phyloP scores from a whole-genome alignment of 2,797 vertebrate species.

The Crenuchus spilurus region DNA sequence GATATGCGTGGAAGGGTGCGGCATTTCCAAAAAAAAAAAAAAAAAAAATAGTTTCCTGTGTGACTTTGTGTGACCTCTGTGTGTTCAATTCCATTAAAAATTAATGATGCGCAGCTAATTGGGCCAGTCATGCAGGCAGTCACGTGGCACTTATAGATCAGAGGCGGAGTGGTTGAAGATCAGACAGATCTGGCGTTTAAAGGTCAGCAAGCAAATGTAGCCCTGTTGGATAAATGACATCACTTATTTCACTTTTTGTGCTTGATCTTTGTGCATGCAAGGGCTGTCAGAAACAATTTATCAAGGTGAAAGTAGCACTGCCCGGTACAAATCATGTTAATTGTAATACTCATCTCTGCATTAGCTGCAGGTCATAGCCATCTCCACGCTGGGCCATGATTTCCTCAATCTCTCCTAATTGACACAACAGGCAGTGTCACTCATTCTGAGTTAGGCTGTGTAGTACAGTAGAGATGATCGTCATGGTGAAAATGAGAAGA shows the following conservation, averaged over 20 bases:
- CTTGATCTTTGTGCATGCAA: conserved; percentile 2
- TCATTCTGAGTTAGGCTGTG: background rate
- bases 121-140: conserved; percentile 49
- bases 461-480: background rate
- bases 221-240: conserved; percentile 44
- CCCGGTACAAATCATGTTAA: conserved; percentile 23
- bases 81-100: conserved; percentile 55
- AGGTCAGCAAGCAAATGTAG: conserved; percentile 56
- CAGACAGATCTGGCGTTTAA: conserved; percentile 46
- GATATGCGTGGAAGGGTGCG: conserved; percentile 36
- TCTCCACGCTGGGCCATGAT: conserved; percentile 1
- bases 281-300: conserved; percentile 37
- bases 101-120: conserved; percentile 58
- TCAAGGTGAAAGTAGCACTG: conserved; percentile 32
- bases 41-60: conserved; percentile 31
- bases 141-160: conserved; percentile 45
- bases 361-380: background rate
- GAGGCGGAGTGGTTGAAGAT: conserved; percentile 18
- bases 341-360: conserved; percentile 26
- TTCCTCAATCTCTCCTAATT: conserved; percentile 18
- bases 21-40: conserved; percentile 7
- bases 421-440: conserved; percentile 9
- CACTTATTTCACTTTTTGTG: conserved; percentile 32
- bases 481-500: background rate
- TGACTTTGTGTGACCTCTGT: conserved; percentile 58